Evolutionary conservation across 1,140 invertebrate species (phyloP), one percentile per base, ranked within the genome.

Genomic region (Drosophila sproati): DNA sequence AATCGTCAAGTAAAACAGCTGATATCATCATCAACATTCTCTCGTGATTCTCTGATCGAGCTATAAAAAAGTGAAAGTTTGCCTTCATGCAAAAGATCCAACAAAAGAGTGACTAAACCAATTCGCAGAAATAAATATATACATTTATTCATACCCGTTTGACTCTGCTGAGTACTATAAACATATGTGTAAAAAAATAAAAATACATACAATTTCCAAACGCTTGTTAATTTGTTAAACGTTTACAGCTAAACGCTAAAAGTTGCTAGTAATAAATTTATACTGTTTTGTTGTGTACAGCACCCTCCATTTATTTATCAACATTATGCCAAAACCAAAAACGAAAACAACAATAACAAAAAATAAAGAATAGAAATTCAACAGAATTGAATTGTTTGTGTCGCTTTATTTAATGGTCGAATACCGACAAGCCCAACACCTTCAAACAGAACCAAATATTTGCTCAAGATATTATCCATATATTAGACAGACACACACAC

Each of bases 161-260:
- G 31, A 20, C 20, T 20, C 20, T 20, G 20, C 20, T 20, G 20
- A 20, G 20, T 20, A 20, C 20, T 20, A 20, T 20, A 20, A 20
- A 20, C 20, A 20, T 20, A 20, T 48, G 3, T 64, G 4, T 57
- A 39, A 8, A 35, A 31, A 8, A 35, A 48, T 52, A 41, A 31
- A 35, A 37, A 39, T 12, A 47, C 43, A 66, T 43, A 67, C 51
- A 31, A 72, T 59, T 67, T 73, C 66, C 82, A 69, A 75, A 41
- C 41, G 41, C 41, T 81, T 78, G 54, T 75, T 87, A 87, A 86
- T 86, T 87, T 72, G 67, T 82, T 69, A 35, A 69, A 85, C 74
- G 82, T 59, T 52, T 56, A 43, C 34, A 50, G 43, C 48, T 50
- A 10, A 35, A 52, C 39, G 10, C 7, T 10, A 57, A 34, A 8